Evolutionary conservation across 2,797 vertebrate genomes (phyloP).

Genomic region (Myripristis jacobus): DNA sequence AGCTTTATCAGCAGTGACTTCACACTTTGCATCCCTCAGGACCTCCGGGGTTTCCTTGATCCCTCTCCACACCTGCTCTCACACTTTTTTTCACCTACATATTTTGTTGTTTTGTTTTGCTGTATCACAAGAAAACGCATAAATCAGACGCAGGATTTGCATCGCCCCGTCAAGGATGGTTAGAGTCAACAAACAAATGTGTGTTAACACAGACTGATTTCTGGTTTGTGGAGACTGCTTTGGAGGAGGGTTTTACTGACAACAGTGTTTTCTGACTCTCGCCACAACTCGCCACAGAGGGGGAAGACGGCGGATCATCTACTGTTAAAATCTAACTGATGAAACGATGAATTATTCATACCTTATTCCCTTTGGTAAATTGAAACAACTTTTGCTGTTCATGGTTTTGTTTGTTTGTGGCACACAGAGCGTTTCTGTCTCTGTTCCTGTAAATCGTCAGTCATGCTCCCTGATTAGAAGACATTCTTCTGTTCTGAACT

Average conservation of each 20-base stretch:
- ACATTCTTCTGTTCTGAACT: constrained; percentile 15
- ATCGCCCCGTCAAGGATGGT: background rate
- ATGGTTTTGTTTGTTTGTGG: constrained; percentile 44
- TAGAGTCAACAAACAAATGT: constrained; percentile 6
- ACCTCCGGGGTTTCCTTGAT: background rate
- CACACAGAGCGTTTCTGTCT: constrained; percentile 20
- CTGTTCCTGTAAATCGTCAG: constrained; percentile 30
- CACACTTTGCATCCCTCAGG: background rate
- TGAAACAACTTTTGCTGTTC: constrained; percentile 50
- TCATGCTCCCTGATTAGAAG: constrained; percentile 49
- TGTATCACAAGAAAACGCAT: constrained; percentile 4
- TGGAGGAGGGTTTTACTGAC: constrained; percentile 20
- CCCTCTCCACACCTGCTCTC: background rate
- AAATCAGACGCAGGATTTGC: background rate
- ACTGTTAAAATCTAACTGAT: constrained; percentile 52
- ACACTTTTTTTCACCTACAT: background rate
- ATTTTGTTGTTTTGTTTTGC: background rate
- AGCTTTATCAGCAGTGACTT: constrained; percentile 13
- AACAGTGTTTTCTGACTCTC: constrained; percentile 11
- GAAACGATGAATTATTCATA: constrained; percentile 60
- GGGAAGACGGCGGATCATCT: constrained; percentile 29
- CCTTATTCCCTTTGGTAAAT: constrained; percentile 42
- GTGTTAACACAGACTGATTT: constrained; percentile 5
- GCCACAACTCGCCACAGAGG: constrained; percentile 18
- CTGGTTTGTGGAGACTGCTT: constrained; percentile 15